Evolutionary conservation across 2,113 vertebrate species (phyloP), one percentile per base, ranked within the genome.

Genomic region (Archilochus colubris): DNA sequence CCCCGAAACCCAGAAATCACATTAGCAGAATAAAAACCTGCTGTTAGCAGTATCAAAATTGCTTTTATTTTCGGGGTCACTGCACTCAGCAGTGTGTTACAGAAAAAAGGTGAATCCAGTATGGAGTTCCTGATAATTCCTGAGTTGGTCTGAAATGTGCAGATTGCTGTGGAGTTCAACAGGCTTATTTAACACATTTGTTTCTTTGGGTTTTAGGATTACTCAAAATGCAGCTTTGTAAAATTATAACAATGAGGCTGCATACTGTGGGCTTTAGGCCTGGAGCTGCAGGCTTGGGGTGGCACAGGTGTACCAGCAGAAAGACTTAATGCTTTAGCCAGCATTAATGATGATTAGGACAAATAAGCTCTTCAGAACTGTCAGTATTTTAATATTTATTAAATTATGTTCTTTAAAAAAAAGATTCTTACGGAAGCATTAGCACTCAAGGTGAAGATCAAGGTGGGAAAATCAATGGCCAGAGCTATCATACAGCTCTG

Each of bases 171-270:
- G 40, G 27, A 70, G 89, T 93, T 93, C 89, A 86, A 64, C 73
- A 75, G 86, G 76, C 59, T 97, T 86, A 94, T 86, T 94, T 86
- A 89, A 84, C 43, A 64, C 82, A 59, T 84, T 86, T 91, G 74
- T 93, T 95, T 95, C 80, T 91, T 96, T 88, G 89, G 68, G 81
- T 69, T 90, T 88, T 91, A 68, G 82, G 74, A 89, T 88, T 82
- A 78, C 63, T 77, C 66, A 74, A 75, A 59, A 93, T 58, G 72
- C 48, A 51, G 2, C 85, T 93, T 66, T 78, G 78, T 90, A 89
- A 88, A 50, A 80, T 64, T 83, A 15, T 51, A 40, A 48, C 20
- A 46, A 14, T 13, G 27, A 58, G 44, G 30, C 44, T 93, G 83
- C 72, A 43, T 79, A 31, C 58, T 19, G 14, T 28, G 53, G 63